phyloP scores from a whole-genome alignment of 2,113 vertebrate genomes.

The Choloepus hoffmanni region DNA sequence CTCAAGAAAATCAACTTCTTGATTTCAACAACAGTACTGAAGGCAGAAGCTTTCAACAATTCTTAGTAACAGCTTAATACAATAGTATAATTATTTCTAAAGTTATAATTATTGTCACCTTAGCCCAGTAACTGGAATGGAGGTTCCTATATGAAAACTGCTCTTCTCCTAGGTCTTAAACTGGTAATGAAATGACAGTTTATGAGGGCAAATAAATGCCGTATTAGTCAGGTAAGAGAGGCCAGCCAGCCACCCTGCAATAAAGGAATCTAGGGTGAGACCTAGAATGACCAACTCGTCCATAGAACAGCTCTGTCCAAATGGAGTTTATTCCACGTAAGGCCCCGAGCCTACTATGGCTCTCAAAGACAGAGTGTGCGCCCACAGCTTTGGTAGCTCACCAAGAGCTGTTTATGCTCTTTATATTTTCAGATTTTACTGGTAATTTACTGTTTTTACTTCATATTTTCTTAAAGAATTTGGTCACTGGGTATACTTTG shows the following conservation, averaged over 20 bases:
- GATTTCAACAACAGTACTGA: slow-evolving; percentile 52
- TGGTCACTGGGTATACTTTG: background rate
- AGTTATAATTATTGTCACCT: slow-evolving; percentile 75
- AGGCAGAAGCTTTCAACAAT: background rate
- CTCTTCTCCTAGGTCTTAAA: slow-evolving; percentile 31
- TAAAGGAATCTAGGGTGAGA: slow-evolving; percentile 7
- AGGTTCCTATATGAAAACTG: slow-evolving; percentile 62
- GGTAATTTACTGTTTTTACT: slow-evolving; percentile 33
- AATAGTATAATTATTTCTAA: slow-evolving; percentile 71
- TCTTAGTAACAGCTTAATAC: slow-evolving; percentile 57
- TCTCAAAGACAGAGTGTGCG: background rate
- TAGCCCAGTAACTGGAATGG: slow-evolving; percentile 62
- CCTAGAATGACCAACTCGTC: background rate
- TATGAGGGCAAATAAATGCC: slow-evolving; percentile 22
- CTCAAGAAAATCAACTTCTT: slow-evolving; percentile 65
- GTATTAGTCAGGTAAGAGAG: slow-evolving; percentile 14
- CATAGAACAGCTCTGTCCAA: background rate
- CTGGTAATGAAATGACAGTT: slow-evolving; percentile 60
- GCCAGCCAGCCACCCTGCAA: background rate
- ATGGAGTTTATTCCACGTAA: no score
- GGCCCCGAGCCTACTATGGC: background rate
- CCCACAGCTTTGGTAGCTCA: background rate
- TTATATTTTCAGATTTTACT: slow-evolving; percentile 55
- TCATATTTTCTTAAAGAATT: slow-evolving; percentile 40
- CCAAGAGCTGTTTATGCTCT: background rate